Evolutionary conservation across 2,888 invertebrate species (phyloP), one percentile per base, ranked within the genome.

Genomic region (Thereva unica): DNA sequence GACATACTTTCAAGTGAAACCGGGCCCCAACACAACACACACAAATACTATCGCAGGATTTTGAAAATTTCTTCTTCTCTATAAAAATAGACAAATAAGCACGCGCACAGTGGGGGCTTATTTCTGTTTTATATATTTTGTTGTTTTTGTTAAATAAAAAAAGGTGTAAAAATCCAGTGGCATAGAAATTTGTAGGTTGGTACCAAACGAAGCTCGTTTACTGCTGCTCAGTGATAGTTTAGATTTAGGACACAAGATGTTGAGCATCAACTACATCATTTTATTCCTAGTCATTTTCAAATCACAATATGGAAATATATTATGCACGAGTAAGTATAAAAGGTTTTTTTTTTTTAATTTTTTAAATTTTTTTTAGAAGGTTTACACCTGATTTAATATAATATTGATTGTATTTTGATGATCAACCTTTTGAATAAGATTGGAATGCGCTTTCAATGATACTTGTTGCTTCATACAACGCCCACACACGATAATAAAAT

Each of bases 1-100:
- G 69, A 69, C 69, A 69, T 55, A 69, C 69, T 69, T 69, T 69
- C 69, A 6, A 67, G 64, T 64, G 69, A 67, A 69, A 69, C 61
- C 65, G 55, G 61, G 54, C 57, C 47, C 49, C 37, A 55, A 66
- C 45, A 23, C n/a, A n/a, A 37, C 49, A 68, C 55, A 57, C 59
- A 64, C 6, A 9, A 47, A 53, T 45, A 53, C 54, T 50, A 45
- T 42, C 34, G 40, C 53, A 56, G 37, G 53, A 55, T 65, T 65
- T 47, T 65, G 55, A 65, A 65, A 65, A 65, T 65, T 65, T 65
- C 65, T 23, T 23, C 23, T 65, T 65, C 55, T 65, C 65, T 65
- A 47, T 45, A 53, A 38, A 44, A 65, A 55, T 45, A 37, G 49
- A 65, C 41, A 65, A 54, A 44, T 8, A 9, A 37, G 54, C 34